phyloP scores from a whole-genome alignment of 1,140 invertebrate genomes.

The Diploscapter pachys region DNA sequence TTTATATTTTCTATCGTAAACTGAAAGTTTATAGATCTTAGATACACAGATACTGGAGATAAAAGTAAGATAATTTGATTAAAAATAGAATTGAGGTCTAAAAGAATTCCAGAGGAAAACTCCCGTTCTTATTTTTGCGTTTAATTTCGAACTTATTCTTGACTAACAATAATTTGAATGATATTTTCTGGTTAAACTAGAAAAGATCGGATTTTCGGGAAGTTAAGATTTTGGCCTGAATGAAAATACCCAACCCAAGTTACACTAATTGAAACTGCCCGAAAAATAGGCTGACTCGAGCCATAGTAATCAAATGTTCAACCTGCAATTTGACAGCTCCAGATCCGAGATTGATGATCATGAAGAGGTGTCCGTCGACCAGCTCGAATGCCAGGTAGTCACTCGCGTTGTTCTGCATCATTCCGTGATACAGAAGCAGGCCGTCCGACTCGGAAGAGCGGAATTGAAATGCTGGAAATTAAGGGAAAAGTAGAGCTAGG shows the following conservation, averaged over 20 bases:
- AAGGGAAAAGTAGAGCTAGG: constrained; percentile 9
- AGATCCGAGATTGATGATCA: constrained; percentile 85
- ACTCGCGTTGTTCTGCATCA: constrained; percentile 66
- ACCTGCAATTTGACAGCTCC: constrained; percentile 74
- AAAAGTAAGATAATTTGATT: too few relatives aligned
- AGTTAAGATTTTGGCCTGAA: constrained; percentile 1
- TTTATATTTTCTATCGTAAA: too few relatives aligned
- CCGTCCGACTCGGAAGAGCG: constrained; percentile 89
- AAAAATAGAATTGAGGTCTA: too few relatives aligned
- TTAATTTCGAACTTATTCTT: too few relatives aligned
- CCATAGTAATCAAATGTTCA: not conserved
- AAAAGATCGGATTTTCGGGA: not conserved
- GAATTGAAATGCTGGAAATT: constrained; percentile 63
- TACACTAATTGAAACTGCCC: too few relatives aligned
- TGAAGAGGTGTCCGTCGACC: constrained; percentile 83
- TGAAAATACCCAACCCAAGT: too few relatives aligned
- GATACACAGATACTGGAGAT: too few relatives aligned
- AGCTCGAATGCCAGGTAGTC: constrained; percentile 91
- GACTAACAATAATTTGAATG: too few relatives aligned
- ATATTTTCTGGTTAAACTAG: too few relatives aligned
- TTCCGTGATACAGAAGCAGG: constrained; percentile 83
- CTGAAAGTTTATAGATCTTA: too few relatives aligned
- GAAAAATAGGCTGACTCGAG: not conserved
- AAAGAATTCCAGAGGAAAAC: too few relatives aligned
- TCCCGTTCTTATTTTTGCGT: too few relatives aligned